These are phyloP conservation scores for Caretta caretta DNA, from an alignment of 2,113 vertebrate species.

Conservation along the genomic window DNA sequence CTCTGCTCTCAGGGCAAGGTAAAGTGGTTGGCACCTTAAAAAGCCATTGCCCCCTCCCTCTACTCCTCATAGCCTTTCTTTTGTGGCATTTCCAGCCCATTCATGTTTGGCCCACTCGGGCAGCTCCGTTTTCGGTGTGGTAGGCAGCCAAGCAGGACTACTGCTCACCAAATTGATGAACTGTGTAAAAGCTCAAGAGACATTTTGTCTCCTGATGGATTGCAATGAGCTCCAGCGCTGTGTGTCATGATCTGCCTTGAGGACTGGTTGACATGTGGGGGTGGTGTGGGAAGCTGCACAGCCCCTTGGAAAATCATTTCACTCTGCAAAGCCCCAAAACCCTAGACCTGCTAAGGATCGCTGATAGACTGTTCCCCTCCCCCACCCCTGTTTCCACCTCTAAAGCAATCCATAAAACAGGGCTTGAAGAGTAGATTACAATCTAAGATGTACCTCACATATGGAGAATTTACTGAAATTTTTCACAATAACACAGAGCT, in stretches of 20 bases:
- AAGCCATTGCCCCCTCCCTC: not conserved
- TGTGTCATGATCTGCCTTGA: slow-evolving; percentile 15
- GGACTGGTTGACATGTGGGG: not conserved
- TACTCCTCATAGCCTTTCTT: not conserved
- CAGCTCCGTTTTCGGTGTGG: not conserved
- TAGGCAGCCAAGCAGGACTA: slow-evolving; percentile 32
- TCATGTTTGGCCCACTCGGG: not conserved
- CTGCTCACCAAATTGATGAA: slow-evolving; percentile 27
- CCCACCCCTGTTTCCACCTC: not conserved
- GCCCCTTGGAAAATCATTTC: slow-evolving; percentile 4
- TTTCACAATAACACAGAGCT: not conserved
- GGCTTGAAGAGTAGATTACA: not conserved
- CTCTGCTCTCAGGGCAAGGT: not conserved
- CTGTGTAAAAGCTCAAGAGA: slow-evolving; percentile 44
- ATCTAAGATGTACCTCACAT: not conserved
- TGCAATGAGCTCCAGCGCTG: slow-evolving; percentile 14
- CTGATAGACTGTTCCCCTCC: not conserved
- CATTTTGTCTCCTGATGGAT: slow-evolving; percentile 28
- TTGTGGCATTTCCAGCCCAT: not conserved
- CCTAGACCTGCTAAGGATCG: not conserved
- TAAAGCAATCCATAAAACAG: not conserved
- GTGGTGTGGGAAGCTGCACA: not conserved
- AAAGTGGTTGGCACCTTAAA: slow-evolving; percentile 8
- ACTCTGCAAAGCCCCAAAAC: not conserved
- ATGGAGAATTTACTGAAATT: not conserved